Evolutionary conservation across 2,113 vertebrate species (phyloP).

Genomic region (Apeltes quadracus): DNA sequence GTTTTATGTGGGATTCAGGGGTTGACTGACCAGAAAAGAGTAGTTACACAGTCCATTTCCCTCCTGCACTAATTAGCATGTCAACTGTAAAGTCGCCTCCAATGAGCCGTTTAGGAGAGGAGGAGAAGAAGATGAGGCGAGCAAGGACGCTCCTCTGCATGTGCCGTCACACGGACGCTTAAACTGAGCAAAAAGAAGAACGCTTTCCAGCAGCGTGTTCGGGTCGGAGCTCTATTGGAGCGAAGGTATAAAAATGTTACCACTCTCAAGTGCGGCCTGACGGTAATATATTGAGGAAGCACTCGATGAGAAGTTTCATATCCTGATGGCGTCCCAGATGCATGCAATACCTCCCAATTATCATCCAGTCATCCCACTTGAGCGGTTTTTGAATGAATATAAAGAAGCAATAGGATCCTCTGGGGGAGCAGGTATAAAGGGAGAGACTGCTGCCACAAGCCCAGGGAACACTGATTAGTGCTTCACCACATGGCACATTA

Average conservation of each 20-base stretch:
- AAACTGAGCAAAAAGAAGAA: constrained; percentile 14
- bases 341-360: constrained; percentile 19
- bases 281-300: constrained; percentile 48
- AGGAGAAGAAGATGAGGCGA: constrained; percentile 10
- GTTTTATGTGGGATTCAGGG: constrained; percentile 37
- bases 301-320: constrained; percentile 17
- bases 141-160: constrained; percentile 31
- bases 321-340: constrained; percentile 13
- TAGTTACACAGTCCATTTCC: constrained; percentile 73
- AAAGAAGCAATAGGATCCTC: constrained; percentile 25
- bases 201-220: constrained; percentile 9
- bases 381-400: constrained; percentile 41
- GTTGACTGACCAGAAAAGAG: constrained; percentile 66
- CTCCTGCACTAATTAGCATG: constrained; percentile 71
- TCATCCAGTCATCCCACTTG: constrained; percentile 13
- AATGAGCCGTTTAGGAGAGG: constrained; percentile 53
- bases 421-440: constrained; percentile 7
- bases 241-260: constrained; percentile 4
- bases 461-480: constrained; percentile 8
- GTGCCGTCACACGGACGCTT: constrained; percentile 49
- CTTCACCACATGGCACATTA: constrained; percentile 36
- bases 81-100: constrained; percentile 65
- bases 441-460: constrained; percentile 16
- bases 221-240: neutral
- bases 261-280: constrained; percentile 17